Base-by-base conservation (phyloP, 1,140 invertebrate genomes). In the Steinernema khuongi region DNA sequence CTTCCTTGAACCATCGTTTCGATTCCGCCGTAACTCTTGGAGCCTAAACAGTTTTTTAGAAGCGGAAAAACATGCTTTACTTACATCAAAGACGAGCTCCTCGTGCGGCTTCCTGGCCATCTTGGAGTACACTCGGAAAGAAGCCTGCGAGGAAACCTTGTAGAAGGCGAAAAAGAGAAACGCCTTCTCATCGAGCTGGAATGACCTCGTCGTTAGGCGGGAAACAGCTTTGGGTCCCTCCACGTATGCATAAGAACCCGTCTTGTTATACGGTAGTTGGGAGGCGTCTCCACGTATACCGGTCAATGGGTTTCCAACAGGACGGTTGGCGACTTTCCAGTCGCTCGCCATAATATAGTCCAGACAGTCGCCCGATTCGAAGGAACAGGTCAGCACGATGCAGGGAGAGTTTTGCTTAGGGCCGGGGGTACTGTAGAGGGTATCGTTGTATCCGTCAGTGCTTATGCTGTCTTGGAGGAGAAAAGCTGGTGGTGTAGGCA, bases 1-100 rank as follows among this genome's bases (percentile, higher is more conserved):
- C 74, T 77, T 81, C 80, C 31, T 81, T 41, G 71, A 82, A 82
- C 80, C 80, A 81, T 74, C 81, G 50, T 26, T 75, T 66, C 14
- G 69, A 33, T 72, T 80, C 77, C 22, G 75, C 73, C 18, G 68
- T 75, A 1, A 81, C 4, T 67, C 73, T 73, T 31, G 75, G 79
- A 33, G 72, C 70, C 68, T 80, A 29, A 75, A 78, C 17, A 32
- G 29, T 18, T 1, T 78, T 72, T 18, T 18, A 29, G n/a, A 28
- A 18, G 28, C 1, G n/a, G 17, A 36, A 31, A 32, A 17, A 26
- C 2, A 69, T 28, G 44, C 18, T 18, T 22, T 26, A n/a, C 26
- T 26, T 19, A 67, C 74, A 18, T 78, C 76, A 60, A 74, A 81
- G n/a, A 76, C 30, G 2, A 80, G 18, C 33, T 73, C 28, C 73